A percentile compares a stretch with the other conserved stretches of the same genome.
These are phyloP conservation scores for Pitta sordida DNA, from an alignment of 2,113 vertebrate species.

Conservation along the genomic window DNA sequence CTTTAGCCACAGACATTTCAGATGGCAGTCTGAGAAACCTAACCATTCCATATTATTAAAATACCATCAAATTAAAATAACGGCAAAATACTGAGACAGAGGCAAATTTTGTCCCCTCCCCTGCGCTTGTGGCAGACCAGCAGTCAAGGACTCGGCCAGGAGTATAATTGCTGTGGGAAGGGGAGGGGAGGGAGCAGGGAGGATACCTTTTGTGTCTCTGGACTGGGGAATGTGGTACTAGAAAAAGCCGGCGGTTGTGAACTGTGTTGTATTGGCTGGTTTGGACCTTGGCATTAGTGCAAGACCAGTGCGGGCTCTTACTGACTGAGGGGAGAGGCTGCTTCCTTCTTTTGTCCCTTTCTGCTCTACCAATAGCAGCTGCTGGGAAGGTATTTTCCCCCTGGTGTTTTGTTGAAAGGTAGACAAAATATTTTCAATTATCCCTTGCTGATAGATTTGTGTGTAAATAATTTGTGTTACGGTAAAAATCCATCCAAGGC, in stretches of 20 bases:
- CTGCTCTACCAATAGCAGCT: neutral
- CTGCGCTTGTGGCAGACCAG: constrained; percentile 8
- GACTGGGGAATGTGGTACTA: neutral
- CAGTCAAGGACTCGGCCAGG: neutral
- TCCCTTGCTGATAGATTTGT: constrained; percentile 8
- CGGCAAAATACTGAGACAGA: neutral
- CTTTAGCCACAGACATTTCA: neutral
- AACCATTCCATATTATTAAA: constrained; percentile 36
- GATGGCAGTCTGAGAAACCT: neutral
- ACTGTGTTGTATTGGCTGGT: neutral
- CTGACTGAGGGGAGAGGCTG: neutral
- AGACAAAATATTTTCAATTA: constrained; percentile 48
- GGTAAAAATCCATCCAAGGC: constrained; percentile 18
- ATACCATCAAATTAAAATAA: constrained; percentile 37
- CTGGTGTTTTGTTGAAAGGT: neutral
- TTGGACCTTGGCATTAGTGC: neutral
- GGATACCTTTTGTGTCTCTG: constrained; percentile 20
- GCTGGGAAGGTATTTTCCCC: constrained; percentile 5
- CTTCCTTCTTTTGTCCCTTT: neutral
- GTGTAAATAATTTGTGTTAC: constrained; percentile 57
- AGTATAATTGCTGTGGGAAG: neutral
- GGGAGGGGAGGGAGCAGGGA: neutral
- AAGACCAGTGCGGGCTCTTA: neutral
- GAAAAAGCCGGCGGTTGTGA: neutral
- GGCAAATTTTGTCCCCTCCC: neutral